A percentile compares a stretch with the other conserved stretches of the same genome.
Evolutionary conservation across 2,113 vertebrate species (phyloP).

Genomic region (Ailurus styani): DNA sequence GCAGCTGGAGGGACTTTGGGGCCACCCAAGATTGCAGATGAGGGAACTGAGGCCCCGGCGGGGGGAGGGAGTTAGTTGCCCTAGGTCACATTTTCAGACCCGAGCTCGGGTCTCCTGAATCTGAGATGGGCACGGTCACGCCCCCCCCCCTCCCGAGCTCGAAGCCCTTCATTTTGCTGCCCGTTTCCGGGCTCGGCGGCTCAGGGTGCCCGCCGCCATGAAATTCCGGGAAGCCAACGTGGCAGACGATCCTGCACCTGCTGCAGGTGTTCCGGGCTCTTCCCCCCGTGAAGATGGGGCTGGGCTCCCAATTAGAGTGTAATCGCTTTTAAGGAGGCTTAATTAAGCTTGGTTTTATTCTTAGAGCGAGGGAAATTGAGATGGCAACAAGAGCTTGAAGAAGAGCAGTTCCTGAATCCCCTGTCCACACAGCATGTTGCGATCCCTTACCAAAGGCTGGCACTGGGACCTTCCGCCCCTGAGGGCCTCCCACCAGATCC

Average conservation of each 20-base stretch:
- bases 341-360: neutral
- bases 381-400: neutral
- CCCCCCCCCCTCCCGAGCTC: too few species aligned
- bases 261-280: neutral
- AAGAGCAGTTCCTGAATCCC: too few species aligned
- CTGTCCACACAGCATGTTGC: neutral
- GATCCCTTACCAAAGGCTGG: neutral
- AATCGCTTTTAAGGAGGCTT: neutral
- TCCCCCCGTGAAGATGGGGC: neutral
- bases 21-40: neutral
- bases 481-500: neutral
- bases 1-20: neutral
- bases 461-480: neutral
- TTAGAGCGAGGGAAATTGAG: neutral
- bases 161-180: neutral
- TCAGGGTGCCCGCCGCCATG: neutral
- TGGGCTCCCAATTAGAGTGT: neutral
- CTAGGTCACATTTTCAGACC: slow-evolving; percentile 13
- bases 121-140: neutral
- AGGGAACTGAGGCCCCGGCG: neutral
- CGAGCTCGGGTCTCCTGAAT: neutral
- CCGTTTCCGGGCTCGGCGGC: neutral
- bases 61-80: neutral
- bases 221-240: neutral
- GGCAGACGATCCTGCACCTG: neutral